A percentile compares a stretch with the other conserved stretches of the same genome.
Conservation (phyloP, 2,888 invertebrate genomes). For the Agonum fuliginosum region DNA sequence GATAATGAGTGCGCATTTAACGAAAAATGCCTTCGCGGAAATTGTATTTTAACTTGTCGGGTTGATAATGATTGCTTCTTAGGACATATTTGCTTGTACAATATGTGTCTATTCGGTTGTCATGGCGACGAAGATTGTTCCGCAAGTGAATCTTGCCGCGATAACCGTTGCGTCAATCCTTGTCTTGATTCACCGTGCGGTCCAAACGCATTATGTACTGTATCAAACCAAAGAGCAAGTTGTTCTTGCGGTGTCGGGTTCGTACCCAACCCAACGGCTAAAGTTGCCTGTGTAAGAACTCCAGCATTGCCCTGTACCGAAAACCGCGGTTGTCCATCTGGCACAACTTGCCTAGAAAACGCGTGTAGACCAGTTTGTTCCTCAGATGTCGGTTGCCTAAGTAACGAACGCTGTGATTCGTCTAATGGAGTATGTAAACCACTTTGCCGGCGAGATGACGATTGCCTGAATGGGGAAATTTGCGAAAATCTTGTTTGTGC, state of each 20-base stretch:
- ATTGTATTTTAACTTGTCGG: constrained; percentile 90
- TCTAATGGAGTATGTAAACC: constrained; percentile 86
- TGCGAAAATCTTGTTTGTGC: constrained; percentile 88
- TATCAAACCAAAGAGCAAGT: constrained; percentile 86
- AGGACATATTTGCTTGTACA: constrained; percentile 90
- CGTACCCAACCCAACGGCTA: constrained; percentile 91
- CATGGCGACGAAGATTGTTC: constrained; percentile 91
- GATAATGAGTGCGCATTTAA: constrained; percentile 92
- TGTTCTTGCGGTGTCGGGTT: constrained; percentile 87
- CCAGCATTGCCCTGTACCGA: constrained; percentile 85
- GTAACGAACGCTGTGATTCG: constrained; percentile 86
- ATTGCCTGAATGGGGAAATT: constrained; percentile 90
- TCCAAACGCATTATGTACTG: constrained; percentile 87
- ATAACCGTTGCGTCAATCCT: constrained; percentile 87
- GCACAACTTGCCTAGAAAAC: constrained; percentile 83
- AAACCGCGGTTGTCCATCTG: constrained; percentile 84
- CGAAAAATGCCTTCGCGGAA: constrained; percentile 89
- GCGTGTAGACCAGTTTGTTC: constrained; percentile 88
- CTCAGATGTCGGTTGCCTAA: constrained; percentile 83
- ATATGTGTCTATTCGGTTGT: constrained; percentile 91
- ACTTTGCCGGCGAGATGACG: constrained; percentile 88
- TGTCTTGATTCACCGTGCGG: constrained; percentile 87
- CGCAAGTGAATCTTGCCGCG: constrained; percentile 87
- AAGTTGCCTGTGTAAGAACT: constrained; percentile 89
- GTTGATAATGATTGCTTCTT: constrained; percentile 95